Conservation (phyloP, 53 echinoderm and acorn worm genomes). For the Holothuria leucospilota region DNA sequence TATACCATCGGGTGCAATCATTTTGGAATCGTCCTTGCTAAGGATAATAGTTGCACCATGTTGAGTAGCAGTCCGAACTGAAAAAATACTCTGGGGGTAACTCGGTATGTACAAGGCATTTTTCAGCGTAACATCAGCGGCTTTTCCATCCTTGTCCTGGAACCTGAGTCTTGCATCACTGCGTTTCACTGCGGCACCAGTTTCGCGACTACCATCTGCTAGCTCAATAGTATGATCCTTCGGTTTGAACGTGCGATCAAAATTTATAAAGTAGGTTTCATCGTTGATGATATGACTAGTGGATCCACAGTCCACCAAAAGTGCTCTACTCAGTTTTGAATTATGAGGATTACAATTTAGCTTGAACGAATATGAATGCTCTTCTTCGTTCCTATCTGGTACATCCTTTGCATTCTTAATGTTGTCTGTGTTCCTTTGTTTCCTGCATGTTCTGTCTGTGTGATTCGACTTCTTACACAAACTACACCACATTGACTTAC, state of each 20-base stretch:
- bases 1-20: conserved; percentile 26
- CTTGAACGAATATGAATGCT: conserved; percentile 39
- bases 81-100: conserved; percentile 51
- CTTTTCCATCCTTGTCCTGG: conserved; percentile 2
- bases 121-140: conserved; percentile 7
- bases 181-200: conserved; percentile 27
- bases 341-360: conserved; percentile 8
- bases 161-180: conserved; percentile 40
- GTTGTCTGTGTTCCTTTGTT: not conserved
- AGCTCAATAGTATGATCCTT: conserved; percentile 49
- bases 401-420: conserved; percentile 9
- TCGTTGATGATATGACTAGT: conserved; percentile 52
- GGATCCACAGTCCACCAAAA: conserved; percentile 53
- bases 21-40: not conserved
- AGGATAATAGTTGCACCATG: conserved; percentile 43
- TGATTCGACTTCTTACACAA: conserved; percentile 28
- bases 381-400: not conserved
- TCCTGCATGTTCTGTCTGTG: conserved; percentile 31
- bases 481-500: conserved; percentile 20
- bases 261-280: conserved; percentile 29
- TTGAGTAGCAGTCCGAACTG: conserved; percentile 49
- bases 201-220: conserved; percentile 46
- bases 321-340: not conserved
- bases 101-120: conserved; percentile 43
- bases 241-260: conserved; percentile 41